Evolutionary conservation across 1,140 invertebrate species (phyloP), one percentile per base, ranked within the genome.

Genomic region (Aphelenchoides avenae): DNA sequence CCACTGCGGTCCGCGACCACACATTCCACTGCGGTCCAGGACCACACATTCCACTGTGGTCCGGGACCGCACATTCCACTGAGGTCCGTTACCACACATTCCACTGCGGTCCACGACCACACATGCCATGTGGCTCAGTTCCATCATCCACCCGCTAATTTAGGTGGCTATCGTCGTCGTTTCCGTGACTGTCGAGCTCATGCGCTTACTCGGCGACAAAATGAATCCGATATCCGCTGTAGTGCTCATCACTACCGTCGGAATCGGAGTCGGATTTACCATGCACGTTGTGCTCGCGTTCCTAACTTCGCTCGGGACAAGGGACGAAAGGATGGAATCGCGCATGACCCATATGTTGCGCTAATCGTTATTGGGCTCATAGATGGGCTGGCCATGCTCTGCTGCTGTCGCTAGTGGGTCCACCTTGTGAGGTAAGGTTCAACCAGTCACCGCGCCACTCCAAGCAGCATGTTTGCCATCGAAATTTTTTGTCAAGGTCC

Each of bases 311-410:
- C 85, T 93, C 52, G 90, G 90, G 3, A 85, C 84, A 64, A 81
- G 85, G 33, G 85, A 89, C 52, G 83, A 86, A 18, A 82, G 90
- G 47, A 84, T 87, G 43, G 79, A 82, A 15, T 80, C 90, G 41
- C 84, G 89, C 41, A 75, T 95, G 68, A 86, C 91, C 73, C 84
- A 90, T 66, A 88, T 87, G 78, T 83, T 87, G 85, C 86, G n/a
- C 81, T 93, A 0, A 85, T 95, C 6, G 79, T 87, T 13, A 83
- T 93, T 54, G 89, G 90, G 26, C n/a, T 52, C 44, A 77, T 90
- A 7, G 95, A 96, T 80, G 89, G 90, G 7, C 79, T 96, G 13
- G 82, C 94, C 40, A 86, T 96, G 68, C 87, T 96, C 70, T 96
- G 13, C 71, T 96, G 1, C 78, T 97, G 7, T 87, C 88, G 6